Base-by-base conservation (phyloP, 2,888 invertebrate genomes). In the Hemicrepidius hirtus region DNA sequence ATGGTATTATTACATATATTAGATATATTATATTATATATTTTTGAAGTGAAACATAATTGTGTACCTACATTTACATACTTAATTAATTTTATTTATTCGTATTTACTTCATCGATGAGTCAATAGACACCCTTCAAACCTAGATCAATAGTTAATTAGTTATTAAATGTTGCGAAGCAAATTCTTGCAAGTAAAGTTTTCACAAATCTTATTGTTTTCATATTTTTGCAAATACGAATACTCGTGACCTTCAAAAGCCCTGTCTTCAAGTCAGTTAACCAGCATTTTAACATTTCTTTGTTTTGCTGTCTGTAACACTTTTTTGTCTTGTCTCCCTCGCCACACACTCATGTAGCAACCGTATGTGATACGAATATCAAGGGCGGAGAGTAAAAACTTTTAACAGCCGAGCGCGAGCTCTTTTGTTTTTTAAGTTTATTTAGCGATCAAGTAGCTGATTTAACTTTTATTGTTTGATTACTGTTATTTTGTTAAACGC, bases 251-350 rank as follows among this genome's bases (percentile, higher is more conserved):
- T 79, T 80, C 76, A 71, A 73, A 74, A 68, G 76, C 77, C 78
- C 74, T 75, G 80, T 80, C 79, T 78, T 79, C 76, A 59, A 79
- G 77, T 79, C 79, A 76, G 79, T 80, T 79, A 78, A 75, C 77
- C 77, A 68, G 74, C 78, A 74, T 79, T 80, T 81, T 75, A 77
- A 71, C 55, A 78, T 80, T 78, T 80, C 81, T 81, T 81, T 81
- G 81, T 81, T 82, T 81, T 79, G 77, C 77, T 76, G 81, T 81
- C 80, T 80, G 80, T 79, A 79, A 81, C 81, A 80, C 78, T 80
- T 80, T 81, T 81, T 80, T 80, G 70, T 77, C 73, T 68, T 55
- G 77, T 79, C 75, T 76, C 78, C 78, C 75, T 76, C 78, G 71
- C 75, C 75, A 74, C 74, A 68, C 66, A 63, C 68, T 71, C 53